phyloP scores from a whole-genome alignment of 2,113 vertebrate species.

The Perca schrenkii region DNA sequence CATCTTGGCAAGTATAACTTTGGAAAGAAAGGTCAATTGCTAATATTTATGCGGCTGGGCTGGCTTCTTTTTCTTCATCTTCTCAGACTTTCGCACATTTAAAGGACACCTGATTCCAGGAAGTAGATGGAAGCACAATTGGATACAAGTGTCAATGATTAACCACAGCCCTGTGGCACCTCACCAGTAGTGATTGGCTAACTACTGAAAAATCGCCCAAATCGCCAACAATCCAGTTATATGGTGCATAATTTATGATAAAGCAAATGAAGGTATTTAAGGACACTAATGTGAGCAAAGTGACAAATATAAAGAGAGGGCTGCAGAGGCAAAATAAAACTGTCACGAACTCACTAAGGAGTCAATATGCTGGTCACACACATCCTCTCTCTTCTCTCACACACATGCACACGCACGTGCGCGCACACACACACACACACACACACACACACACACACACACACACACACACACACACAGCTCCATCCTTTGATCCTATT shows the following conservation, averaged over 20 bases:
- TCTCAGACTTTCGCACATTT: constrained; percentile 32
- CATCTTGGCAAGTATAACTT: background rate
- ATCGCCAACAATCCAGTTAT: constrained; percentile 14
- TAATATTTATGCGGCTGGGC: background rate
- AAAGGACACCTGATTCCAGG: constrained; percentile 36
- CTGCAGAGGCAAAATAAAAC: constrained; percentile 4
- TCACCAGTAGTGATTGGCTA: constrained; percentile 26
- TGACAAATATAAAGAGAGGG: background rate
- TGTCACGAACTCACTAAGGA: constrained; percentile 42
- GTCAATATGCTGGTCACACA: constrained; percentile 45
- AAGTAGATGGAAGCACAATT: background rate
- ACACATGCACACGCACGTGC: no score
- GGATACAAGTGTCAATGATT: constrained; percentile 20
- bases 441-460: constrained; percentile 29
- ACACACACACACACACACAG: constrained; percentile 29
- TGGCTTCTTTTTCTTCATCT: constrained; percentile 13
- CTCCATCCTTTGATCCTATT: constrained; percentile 77
- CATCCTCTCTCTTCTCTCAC: constrained; percentile 2
- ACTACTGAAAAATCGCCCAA: background rate
- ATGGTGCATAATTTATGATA: constrained; percentile 1
- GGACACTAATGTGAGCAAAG: background rate
- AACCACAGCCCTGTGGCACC: background rate
- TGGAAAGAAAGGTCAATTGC: constrained; percentile 24
- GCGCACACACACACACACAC: no score
- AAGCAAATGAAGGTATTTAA: background rate